phyloP scores from a whole-genome alignment of 2,113 vertebrate species.

The Rhabdornis inornatus region DNA sequence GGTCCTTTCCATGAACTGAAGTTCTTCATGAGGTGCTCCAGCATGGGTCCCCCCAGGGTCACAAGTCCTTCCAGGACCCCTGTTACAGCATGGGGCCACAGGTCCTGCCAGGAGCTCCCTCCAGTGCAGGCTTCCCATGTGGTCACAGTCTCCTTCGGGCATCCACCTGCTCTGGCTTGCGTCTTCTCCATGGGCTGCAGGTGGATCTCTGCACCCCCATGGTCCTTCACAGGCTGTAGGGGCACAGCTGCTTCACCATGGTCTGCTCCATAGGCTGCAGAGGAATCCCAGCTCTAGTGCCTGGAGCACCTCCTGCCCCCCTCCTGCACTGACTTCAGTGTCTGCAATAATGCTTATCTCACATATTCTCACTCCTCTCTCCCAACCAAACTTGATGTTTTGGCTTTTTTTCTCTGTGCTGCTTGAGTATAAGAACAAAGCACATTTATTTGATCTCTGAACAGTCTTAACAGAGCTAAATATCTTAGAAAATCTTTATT shows the following conservation, averaged over 20 bases:
- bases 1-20: not conserved
- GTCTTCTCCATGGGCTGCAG: rapidly evolving
- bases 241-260: not conserved
- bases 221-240: not conserved
- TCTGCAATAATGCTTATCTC: not conserved
- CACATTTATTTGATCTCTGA: not conserved
- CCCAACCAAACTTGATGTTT: not conserved
- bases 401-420: not conserved
- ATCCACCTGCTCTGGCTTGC: not conserved
- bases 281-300: not conserved
- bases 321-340: not conserved
- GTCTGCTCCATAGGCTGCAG: not conserved
- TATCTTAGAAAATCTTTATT: constrained; percentile 28
- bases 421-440: not conserved
- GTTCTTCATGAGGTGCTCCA: not conserved
- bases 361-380: not conserved
- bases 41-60: rapidly evolving
- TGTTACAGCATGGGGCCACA: not conserved
- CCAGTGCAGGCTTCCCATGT: not conserved
- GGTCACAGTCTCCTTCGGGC: not conserved
- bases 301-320: not conserved
- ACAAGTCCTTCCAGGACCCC: not conserved
- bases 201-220: not conserved
- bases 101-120: not conserved
- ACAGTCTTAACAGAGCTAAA: not conserved